These are phyloP conservation scores for Drepana falcataria DNA, from an alignment of 2,888 invertebrate genomes.

Conservation along the genomic window DNA sequence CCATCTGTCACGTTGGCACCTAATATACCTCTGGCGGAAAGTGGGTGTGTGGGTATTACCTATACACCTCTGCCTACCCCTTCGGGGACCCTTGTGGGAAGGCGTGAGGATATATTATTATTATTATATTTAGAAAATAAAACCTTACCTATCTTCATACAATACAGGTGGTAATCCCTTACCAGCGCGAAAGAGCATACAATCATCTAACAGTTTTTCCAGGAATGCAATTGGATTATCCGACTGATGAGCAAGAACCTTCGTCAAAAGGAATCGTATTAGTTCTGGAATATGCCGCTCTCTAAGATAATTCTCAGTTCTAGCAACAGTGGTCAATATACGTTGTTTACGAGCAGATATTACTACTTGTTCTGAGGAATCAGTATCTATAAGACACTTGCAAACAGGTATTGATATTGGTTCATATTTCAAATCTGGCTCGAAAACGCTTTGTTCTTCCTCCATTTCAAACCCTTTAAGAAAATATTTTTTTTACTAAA, in stretches of 20 bases:
- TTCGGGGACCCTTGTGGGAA: too few species aligned
- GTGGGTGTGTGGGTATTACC: too few species aligned
- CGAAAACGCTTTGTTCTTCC: constrained; percentile 19
- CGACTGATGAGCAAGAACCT: constrained; percentile 44
- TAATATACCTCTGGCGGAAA: too few species aligned
- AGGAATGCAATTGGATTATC: constrained; percentile 40
- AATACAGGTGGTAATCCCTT: constrained; percentile 55
- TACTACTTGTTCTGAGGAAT: constrained; percentile 26
- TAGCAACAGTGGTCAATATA: constrained; percentile 39
- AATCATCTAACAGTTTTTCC: constrained; percentile 52
- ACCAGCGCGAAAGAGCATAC: constrained; percentile 63
- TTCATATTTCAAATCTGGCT: constrained; percentile 9
- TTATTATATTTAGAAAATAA: not conserved
- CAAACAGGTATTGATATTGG: constrained; percentile 33
- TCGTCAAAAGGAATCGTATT: constrained; percentile 54
- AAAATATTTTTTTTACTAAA: not conserved
- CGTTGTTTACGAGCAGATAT: constrained; percentile 41
- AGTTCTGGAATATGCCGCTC: constrained; percentile 62
- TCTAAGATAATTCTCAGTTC: constrained; percentile 56
- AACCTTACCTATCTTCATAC: constrained; percentile 49
- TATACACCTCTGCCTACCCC: too few species aligned
- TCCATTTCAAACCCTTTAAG: constrained; percentile 14
- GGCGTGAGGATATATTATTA: not conserved
- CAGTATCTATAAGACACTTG: constrained; percentile 38
- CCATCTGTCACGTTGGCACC: too few species aligned